Percentiles rank a stretch among this genome's conserved stretches.
Conservation (phyloP, 2,797 vertebrate genomes). For the Hemitrygon akajei region DNA sequence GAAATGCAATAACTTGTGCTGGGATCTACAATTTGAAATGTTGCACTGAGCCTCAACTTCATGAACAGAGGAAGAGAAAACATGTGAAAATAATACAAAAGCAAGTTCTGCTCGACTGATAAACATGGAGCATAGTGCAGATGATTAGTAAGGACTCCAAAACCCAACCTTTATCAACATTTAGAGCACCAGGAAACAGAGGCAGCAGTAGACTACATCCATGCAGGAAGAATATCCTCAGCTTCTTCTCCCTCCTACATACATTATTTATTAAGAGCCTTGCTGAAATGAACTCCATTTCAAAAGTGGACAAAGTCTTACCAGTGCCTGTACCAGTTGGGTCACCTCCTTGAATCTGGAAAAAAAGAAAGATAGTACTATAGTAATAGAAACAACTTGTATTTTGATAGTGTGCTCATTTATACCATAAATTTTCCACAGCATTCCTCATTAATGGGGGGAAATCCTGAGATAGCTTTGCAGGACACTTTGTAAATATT, state of each 20-base stretch:
- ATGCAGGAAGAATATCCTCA: background rate
- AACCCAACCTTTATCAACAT: background rate
- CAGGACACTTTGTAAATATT: background rate
- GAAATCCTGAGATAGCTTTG: background rate
- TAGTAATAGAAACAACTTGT: background rate
- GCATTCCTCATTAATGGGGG: background rate
- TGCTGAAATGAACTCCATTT: background rate
- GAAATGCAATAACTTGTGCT: background rate
- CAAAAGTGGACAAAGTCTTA: constrained; percentile 47
- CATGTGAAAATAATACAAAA: background rate
- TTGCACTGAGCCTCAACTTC: background rate
- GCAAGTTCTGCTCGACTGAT: background rate
- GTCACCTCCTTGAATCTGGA: constrained; percentile 93
- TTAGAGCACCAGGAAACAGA: background rate
- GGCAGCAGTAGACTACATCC: background rate
- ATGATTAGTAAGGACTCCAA: background rate
- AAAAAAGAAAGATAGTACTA: constrained; percentile 35
- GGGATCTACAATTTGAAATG: background rate
- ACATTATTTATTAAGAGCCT: background rate
- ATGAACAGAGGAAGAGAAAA: background rate
- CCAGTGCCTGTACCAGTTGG: constrained; percentile 92
- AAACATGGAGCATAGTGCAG: background rate
- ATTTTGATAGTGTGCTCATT: background rate
- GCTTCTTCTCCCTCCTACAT: background rate
- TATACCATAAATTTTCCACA: background rate